Percentiles rank a stretch among this genome's conserved stretches.
Evolutionary conservation across 1,140 invertebrate genomes (phyloP).

Genomic region (Monochamus saltuarius): DNA sequence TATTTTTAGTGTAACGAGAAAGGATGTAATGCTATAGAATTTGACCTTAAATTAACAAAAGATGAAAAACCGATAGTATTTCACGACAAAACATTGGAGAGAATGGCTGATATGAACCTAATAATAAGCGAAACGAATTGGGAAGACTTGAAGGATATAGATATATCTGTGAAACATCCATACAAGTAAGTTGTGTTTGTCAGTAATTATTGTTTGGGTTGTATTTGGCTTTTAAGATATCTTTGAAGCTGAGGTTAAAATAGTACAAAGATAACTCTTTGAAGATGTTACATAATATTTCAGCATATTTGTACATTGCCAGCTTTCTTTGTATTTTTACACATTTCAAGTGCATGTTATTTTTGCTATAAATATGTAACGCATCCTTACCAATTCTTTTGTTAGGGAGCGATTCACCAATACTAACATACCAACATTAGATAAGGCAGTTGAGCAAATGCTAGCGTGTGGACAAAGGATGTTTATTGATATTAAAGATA

Average conservation of each 20-base stretch:
- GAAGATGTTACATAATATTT: not conserved
- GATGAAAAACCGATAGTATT: constrained; percentile 74
- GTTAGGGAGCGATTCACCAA: constrained; percentile 54
- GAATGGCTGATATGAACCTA: constrained; percentile 63
- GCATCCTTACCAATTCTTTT: constrained; percentile 28
- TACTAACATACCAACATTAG: constrained; percentile 57
- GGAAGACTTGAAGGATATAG: constrained; percentile 61
- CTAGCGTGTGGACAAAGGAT: constrained; percentile 58
- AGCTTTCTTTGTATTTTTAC: not conserved
- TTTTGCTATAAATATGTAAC: not conserved
- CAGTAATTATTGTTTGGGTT: constrained; percentile 8
- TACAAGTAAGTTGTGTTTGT: constrained; percentile 54
- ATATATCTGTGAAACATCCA: constrained; percentile 67
- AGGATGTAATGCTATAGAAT: constrained; percentile 71
- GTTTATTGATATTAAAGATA: constrained; percentile 67
- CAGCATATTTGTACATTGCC: not conserved
- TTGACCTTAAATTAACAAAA: constrained; percentile 71
- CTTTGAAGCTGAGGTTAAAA: no score
- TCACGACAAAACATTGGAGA: constrained; percentile 70
- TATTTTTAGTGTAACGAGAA: constrained; percentile 62
- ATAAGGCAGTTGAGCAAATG: constrained; percentile 59
- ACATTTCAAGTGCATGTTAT: not conserved
- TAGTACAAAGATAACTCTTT: not conserved
- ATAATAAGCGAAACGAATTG: constrained; percentile 62
- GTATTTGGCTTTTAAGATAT: no score